Evolutionary conservation across 2,888 invertebrate genomes (phyloP).

Genomic region (Melinopterus prodromus): DNA sequence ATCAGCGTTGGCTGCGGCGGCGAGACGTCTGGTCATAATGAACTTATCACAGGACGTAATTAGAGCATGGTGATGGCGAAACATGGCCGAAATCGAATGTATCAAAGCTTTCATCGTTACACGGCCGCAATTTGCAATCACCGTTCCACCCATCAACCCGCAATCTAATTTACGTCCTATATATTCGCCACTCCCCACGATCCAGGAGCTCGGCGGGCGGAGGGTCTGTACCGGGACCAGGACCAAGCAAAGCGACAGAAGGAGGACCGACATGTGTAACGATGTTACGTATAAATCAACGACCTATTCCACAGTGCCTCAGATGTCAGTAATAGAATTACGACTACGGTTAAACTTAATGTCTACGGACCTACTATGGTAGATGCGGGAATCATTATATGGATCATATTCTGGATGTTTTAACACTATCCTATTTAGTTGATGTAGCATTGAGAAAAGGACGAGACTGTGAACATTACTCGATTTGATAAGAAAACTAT

Average conservation of each 20-base stretch:
- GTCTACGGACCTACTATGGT: neutral
- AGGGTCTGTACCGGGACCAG: neutral
- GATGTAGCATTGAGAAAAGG: no score
- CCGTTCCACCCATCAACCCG: slow-evolving; percentile 31
- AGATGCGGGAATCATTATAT: no score
- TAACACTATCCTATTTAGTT: no score
- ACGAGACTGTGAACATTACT: no score
- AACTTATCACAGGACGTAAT: neutral
- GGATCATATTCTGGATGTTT: no score
- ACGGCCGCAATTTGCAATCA: slow-evolving; percentile 34
- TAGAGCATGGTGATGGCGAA: neutral
- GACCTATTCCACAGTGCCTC: neutral
- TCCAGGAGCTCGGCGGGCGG: neutral
- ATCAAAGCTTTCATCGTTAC: slow-evolving; percentile 16
- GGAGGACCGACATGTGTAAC: slow-evolving; percentile 4
- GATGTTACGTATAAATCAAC: neutral
- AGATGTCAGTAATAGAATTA: neutral
- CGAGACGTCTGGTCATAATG: neutral
- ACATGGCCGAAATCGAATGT: slow-evolving; percentile 4
- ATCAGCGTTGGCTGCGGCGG: neutral
- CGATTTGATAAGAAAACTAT: no score
- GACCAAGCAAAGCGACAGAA: neutral
- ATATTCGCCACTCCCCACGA: slow-evolving; percentile 4
- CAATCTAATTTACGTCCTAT: slow-evolving; percentile 31
- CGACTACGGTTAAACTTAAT: neutral